Percentiles rank a stretch among this genome's conserved stretches.
Conservation (phyloP, 1,140 invertebrate species). For the Aethina tumida region DNA sequence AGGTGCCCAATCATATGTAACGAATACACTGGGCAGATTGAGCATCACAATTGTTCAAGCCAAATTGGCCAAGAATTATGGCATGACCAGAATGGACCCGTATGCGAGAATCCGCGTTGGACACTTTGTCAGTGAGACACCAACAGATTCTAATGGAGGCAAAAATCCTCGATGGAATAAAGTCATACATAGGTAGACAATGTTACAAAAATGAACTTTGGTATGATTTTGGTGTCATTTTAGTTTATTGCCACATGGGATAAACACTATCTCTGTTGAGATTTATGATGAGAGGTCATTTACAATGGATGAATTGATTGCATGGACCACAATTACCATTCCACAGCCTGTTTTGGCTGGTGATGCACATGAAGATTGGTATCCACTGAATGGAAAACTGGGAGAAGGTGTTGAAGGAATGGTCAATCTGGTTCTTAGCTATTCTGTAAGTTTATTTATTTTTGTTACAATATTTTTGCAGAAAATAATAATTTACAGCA, state of each 20-base stretch:
- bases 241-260: conserved; percentile 77
- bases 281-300: conserved; percentile 96
- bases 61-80: conserved; percentile 93
- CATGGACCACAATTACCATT: conserved; percentile 81
- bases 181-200: conserved; percentile 72
- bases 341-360: conserved; percentile 72
- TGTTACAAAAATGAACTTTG: not conserved
- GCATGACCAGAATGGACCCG: conserved; percentile 91
- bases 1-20: conserved; percentile 19
- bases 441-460: conserved; percentile 51
- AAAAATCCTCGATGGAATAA: conserved; percentile 95
- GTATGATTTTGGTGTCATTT: conserved; percentile 25
- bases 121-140: conserved; percentile 90
- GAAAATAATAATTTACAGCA: conserved; percentile 10
- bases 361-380: conserved; percentile 91
- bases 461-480: not conserved
- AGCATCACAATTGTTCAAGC: conserved; percentile 78
- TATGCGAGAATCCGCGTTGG: conserved; percentile 88
- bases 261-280: conserved; percentile 82
- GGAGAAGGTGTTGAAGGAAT: conserved; percentile 88
- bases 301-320: conserved; percentile 89
- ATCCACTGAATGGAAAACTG: conserved; percentile 80
- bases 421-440: conserved; percentile 67
- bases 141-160: conserved; percentile 88
- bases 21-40: conserved; percentile 61